Conservation (phyloP, 1,140 invertebrate species). For the Drosophila tropicalis region DNA sequence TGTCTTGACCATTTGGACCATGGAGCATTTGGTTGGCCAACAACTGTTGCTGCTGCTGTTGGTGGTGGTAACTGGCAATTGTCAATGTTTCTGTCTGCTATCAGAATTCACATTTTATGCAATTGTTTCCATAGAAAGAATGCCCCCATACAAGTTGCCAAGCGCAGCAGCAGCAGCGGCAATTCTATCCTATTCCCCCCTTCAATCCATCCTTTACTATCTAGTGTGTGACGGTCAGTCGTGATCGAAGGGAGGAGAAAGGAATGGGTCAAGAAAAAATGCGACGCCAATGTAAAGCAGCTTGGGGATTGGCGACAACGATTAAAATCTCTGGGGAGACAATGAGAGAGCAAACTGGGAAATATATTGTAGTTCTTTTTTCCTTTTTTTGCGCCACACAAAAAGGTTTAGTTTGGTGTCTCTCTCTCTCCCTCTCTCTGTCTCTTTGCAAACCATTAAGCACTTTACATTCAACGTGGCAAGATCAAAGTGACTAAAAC, state of each 20-base stretch:
- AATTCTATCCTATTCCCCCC: conserved; percentile 46
- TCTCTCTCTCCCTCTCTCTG: conserved; percentile 12
- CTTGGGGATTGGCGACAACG: conserved; percentile 67
- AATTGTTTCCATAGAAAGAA: conserved; percentile 81
- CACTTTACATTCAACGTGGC: conserved; percentile 80
- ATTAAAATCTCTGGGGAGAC: conserved; percentile 76
- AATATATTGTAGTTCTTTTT: conserved; percentile 71
- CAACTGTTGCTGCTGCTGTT: background rate
- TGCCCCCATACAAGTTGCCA: conserved; percentile 65
- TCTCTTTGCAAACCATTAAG: conserved; percentile 68
- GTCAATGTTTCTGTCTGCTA: conserved; percentile 54
- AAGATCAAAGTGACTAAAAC: conserved; percentile 75
- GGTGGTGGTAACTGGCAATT: conserved; percentile 19
- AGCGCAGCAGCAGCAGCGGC: conserved; percentile 43
- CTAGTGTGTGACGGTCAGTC: conserved; percentile 45
- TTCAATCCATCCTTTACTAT: conserved; percentile 44
- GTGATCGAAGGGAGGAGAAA: conserved; percentile 69
- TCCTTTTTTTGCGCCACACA: conserved; percentile 76
- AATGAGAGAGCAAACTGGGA: conserved; percentile 52
- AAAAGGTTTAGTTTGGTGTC: conserved; percentile 53
- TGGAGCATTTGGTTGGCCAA: background rate
- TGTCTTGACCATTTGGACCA: conserved; percentile 44
- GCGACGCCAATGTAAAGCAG: conserved; percentile 79
- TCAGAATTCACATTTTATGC: conserved; percentile 80
- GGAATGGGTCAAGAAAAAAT: conserved; percentile 45